Conservation (phyloP, 2,888 invertebrate species). For the Drosophila longiperda region DNA sequence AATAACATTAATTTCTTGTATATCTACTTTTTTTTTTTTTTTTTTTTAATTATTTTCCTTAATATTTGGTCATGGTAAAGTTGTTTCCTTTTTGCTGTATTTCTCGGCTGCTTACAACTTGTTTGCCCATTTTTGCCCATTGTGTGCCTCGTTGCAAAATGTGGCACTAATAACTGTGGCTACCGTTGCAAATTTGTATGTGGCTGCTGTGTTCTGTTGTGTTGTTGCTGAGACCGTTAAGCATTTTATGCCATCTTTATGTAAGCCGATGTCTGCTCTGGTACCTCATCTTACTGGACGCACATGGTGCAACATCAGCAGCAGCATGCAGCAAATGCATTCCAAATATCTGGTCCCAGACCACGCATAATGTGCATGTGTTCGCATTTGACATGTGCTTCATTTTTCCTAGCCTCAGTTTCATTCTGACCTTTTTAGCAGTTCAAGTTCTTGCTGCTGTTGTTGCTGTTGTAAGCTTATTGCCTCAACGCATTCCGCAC, state of each 20-base stretch:
- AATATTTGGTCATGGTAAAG: neutral
- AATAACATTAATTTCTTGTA: neutral
- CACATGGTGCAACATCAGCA: constrained; percentile 36
- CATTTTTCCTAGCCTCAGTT: constrained; percentile 14
- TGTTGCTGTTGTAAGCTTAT: constrained; percentile 48
- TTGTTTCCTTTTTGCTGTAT: constrained; percentile 19
- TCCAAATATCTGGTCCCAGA: constrained; percentile 8
- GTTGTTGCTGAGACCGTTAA: constrained; percentile 30
- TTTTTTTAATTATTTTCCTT: neutral
- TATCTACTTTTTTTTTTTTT: neutral
- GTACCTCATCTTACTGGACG: constrained; percentile 22
- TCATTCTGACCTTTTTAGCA: constrained; percentile 1
- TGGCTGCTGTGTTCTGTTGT: constrained; percentile 14
- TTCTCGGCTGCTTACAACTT: constrained; percentile 17
- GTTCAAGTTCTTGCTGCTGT: constrained; percentile 5
- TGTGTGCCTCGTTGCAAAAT: constrained; percentile 58
- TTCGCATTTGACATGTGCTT: constrained; percentile 36
- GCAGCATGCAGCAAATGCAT: constrained; percentile 12
- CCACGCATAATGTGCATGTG: constrained; percentile 38
- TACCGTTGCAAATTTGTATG: constrained; percentile 49
- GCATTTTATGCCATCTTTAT: constrained; percentile 28
- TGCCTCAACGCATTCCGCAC: constrained; percentile 25
- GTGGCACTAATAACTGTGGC: constrained; percentile 61
- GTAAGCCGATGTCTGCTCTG: constrained; percentile 20
- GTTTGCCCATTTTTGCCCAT: constrained; percentile 33